phyloP scores from a whole-genome alignment of 2,797 vertebrate species.

The Numenius phaeopus region DNA sequence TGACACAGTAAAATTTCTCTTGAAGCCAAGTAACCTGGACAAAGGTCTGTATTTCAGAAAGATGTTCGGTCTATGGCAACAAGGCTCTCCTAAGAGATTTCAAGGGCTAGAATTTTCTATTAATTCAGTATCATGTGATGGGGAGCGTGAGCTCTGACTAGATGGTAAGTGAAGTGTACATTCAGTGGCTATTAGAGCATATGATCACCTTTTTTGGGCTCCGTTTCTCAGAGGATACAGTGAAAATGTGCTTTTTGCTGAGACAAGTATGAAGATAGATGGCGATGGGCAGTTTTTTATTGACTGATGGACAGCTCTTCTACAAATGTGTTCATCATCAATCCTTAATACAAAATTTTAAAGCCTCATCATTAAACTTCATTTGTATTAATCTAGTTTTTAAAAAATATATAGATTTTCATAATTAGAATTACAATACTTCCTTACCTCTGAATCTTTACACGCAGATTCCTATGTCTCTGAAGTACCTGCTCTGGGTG shows the following conservation, averaged over 20 bases:
- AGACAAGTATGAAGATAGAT: neutral
- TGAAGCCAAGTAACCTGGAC: neutral
- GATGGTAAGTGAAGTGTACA: neutral
- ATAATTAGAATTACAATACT: neutral
- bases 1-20: neutral
- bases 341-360: neutral
- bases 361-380: neutral
- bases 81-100: neutral
- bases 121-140: neutral
- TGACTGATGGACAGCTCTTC: neutral
- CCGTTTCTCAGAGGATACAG: neutral
- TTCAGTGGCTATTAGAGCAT: neutral
- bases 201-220: neutral
- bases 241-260: neutral
- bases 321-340: neutral
- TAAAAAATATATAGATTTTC: neutral
- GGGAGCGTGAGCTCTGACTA: neutral
- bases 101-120: neutral
- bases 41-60: neutral
- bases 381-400: neutral
- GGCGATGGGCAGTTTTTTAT: neutral
- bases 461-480: neutral
- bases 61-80: no score
- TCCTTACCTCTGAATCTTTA: neutral
- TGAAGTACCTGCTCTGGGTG: neutral